Evolutionary conservation across 2,113 vertebrate species (phyloP), one percentile per base, ranked within the genome.

Genomic region (Tachysurus vachellii): DNA sequence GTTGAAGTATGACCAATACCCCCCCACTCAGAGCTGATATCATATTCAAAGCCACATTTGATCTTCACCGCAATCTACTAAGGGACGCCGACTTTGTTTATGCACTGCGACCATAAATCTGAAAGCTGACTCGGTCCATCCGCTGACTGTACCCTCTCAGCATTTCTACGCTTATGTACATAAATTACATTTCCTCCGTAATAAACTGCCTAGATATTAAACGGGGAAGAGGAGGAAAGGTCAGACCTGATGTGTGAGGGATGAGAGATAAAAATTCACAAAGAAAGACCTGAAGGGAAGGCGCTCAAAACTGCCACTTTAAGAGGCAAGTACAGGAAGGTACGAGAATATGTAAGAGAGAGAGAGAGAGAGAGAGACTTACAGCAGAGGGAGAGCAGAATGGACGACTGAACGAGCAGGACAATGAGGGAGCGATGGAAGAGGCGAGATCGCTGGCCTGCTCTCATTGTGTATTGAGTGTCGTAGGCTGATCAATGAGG

Each of bases 381-480:
- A 96, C 95, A 91, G 88, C 92, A 88, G 84, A 93, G 91, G 87
- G 91, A 93, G 83, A 95, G 91, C 87, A 95, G 92, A 89, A 95
- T 77, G 91, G 94, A 90, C 79, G 92, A 91, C 77, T 93, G 91
- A 80, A 94, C 88, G 86, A 87, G 85, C 85, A 93, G 84, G 82
- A 92, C 92, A 90, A 88, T 80, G 82, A 91, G 79, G 28, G 88
- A 88, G 79, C 12, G 73, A 62, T 93, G 91, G 91, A 88, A 89
- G 84, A 88, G 93, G 90, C 88, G 92, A 91, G 92, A 85, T 93
- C 91, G 89, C 90, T 47, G 92, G 89, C 92, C 90, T 80, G 91
- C 89, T 92, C 86, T 94, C 95, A 95, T 96, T 94, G 93, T 94
- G 92, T 93, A 92, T 91, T 93, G 91, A 92, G 89, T 88, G 88